A percentile compares a stretch with the other conserved stretches of the same genome.
These are phyloP conservation scores for Trachelipus rathkii DNA, from an alignment of 1,140 invertebrate species.

Conservation along the genomic window DNA sequence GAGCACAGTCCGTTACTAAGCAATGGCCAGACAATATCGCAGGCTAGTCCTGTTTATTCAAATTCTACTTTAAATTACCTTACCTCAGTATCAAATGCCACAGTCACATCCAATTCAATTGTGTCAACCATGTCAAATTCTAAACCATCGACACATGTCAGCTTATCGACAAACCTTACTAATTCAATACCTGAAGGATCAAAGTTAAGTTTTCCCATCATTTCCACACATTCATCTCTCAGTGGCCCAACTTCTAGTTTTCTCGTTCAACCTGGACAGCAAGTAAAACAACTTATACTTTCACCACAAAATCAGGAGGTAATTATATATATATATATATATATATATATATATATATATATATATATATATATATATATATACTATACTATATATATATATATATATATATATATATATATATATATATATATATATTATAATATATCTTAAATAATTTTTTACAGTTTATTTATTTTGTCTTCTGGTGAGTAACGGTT, in stretches of 20 bases:
- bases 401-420: too few relatives aligned
- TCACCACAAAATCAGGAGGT: slow-evolving; percentile 8
- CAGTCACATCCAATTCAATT: neutral
- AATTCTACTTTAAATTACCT: neutral
- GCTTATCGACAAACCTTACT: neutral
- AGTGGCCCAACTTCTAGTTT: neutral
- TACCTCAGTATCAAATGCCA: neutral
- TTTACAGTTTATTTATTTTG: too few relatives aligned
- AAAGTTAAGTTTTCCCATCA: neutral
- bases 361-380: too few relatives aligned
- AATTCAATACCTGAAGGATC: neutral
- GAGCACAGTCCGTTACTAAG: neutral
- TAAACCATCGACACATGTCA: neutral
- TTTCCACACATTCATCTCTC: neutral
- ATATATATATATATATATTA: too few relatives aligned
- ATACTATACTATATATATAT: too few relatives aligned
- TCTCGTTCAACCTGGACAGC: neutral
- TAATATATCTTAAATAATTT: too few relatives aligned
- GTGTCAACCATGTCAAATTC: neutral
- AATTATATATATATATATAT: neutral
- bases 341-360: too few relatives aligned
- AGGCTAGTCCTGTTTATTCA: neutral
- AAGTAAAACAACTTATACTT: neutral
- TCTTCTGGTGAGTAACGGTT: too few relatives aligned
- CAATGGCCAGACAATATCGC: neutral